These are phyloP conservation scores for Antheraea yamamai DNA, from an alignment of 2,888 invertebrate genomes.

Conservation along the genomic window DNA sequence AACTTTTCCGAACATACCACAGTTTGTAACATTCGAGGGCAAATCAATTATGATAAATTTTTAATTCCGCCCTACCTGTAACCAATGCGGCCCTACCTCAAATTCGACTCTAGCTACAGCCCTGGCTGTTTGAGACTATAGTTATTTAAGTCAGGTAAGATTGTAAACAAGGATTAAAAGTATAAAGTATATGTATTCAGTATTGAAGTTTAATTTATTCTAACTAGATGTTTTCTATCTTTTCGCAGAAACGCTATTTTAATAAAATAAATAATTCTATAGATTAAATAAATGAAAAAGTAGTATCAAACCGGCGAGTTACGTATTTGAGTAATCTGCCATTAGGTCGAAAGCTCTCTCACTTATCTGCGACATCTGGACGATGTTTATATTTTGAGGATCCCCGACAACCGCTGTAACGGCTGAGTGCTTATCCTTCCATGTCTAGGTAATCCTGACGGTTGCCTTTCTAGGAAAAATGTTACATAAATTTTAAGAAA, in stretches of 20 bases:
- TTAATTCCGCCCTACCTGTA: too few relatives aligned
- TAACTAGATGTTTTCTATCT: neutral
- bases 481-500: constrained; percentile 39
- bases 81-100: too few relatives aligned
- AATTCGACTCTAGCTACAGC: too few relatives aligned
- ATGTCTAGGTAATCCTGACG: constrained; percentile 70
- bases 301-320: constrained; percentile 28
- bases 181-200: too few relatives aligned
- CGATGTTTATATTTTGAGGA: constrained; percentile 80
- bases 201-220: neutral
- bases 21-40: too few relatives aligned
- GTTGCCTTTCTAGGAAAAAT: constrained; percentile 46
- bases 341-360: constrained; percentile 76
- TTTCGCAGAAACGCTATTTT: neutral
- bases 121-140: too few relatives aligned
- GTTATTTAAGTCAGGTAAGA: too few relatives aligned
- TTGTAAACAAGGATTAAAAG: too few relatives aligned
- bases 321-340: constrained; percentile 72
- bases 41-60: too few relatives aligned
- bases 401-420: constrained; percentile 77
- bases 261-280: neutral
- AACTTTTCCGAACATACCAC: too few relatives aligned
- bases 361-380: constrained; percentile 79
- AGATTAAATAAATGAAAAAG: neutral
- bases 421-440: constrained; percentile 74